Base-by-base conservation (phyloP, 2,888 invertebrate species). In the Calliscelio sp. region DNA sequence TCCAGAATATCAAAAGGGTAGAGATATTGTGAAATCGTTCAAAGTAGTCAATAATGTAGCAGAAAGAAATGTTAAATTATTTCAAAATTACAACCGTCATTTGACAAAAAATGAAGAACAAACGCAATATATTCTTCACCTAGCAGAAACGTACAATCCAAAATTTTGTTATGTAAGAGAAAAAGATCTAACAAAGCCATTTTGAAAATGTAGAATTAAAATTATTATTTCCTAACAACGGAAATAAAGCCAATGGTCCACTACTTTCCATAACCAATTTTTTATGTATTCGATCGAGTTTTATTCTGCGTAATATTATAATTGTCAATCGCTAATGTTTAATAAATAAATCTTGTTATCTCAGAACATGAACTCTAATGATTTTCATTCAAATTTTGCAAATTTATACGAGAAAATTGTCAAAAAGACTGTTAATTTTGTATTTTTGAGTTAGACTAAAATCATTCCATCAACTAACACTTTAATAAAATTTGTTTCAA, bases 11-110 rank as follows among this genome's bases (percentile, higher is more conserved):
- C 18, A 46, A 10, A 77, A 32, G 57, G 28, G 77, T 57, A 77
- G 66, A 44, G 55, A 35, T 32, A 65, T 65, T 32, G 28, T 75
- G 32, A 75, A 55, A 46, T 75, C 75, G 14, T 24, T 75, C 0
- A 75, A 63, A 75, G 63, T 75, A 65, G 65, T 75, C 1, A 63
- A 75, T 16, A 53, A 63, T 61, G 51, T 63, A 14, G 71, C 71
- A 6, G 71, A 28, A 28, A 28, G 8, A 28, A 28, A 28, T 6
- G 8, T 28, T 28, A 28, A 28, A 28, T 28, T 28, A 28, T 28
- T 28, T 28, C 28, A 28, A 28, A 28, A 28, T 24, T 53, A 53
- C 20, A 53, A 53, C 53, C 10, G 53, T 20, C 53, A 53, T 53
- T 25, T 53, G 22, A 53, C 53, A 11, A 53, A 53, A 53, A 25